Percentiles rank a stretch among this genome's conserved stretches.
phyloP scores from a whole-genome alignment of 2,797 vertebrate genomes.

The Ispidina lecontei region DNA sequence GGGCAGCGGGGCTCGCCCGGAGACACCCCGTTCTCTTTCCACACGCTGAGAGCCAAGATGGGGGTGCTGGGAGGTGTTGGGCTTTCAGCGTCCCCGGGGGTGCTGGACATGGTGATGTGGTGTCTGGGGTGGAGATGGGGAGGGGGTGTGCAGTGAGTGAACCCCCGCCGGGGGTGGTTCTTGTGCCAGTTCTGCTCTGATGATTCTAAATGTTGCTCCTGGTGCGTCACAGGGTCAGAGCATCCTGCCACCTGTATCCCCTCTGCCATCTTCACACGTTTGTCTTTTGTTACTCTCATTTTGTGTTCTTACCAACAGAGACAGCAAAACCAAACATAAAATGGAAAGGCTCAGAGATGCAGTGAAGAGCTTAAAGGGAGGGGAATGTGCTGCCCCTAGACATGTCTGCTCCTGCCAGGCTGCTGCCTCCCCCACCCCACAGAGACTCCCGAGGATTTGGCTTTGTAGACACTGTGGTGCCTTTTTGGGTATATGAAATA shows the following conservation, averaged over 20 bases:
- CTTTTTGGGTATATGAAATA: slow-evolving; percentile 81
- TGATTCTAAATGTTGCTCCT: slow-evolving; percentile 14
- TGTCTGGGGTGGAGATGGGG: neutral
- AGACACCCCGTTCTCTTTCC: neutral
- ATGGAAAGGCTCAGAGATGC: neutral
- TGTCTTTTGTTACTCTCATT: neutral
- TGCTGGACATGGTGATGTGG: neutral
- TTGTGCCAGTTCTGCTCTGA: neutral
- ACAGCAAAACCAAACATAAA: slow-evolving; percentile 12
- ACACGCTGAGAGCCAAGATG: neutral
- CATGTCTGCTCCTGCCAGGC: neutral
- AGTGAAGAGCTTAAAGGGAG: neutral
- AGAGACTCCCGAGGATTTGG: slow-evolving; percentile 33
- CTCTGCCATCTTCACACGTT: neutral
- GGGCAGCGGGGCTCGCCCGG: neutral
- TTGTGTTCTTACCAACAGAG: slow-evolving; percentile 9
- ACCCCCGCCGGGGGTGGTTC: neutral
- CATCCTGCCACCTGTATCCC: neutral
- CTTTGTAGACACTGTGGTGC: slow-evolving; percentile 90
- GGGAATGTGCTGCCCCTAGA: neutral
- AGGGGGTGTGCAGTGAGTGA: accelerated
- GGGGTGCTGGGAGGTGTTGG: slow-evolving; percentile 36
- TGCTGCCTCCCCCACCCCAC: neutral
- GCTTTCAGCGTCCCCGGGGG: slow-evolving; percentile 23
- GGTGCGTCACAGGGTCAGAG: neutral